phyloP scores from a whole-genome alignment of 2,113 vertebrate genomes.

The Chaetodon auriga region DNA sequence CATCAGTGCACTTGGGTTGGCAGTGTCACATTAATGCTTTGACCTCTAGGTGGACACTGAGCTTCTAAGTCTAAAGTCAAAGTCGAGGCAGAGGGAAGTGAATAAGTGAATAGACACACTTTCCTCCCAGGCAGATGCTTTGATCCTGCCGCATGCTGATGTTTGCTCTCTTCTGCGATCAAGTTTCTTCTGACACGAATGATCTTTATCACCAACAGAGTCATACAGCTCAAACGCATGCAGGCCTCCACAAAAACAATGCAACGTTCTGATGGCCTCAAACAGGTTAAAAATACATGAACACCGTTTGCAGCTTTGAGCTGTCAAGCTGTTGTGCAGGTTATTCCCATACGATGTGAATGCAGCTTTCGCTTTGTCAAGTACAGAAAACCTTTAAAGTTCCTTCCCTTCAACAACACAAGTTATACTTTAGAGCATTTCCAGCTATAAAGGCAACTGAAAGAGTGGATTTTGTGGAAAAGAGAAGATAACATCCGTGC shows the following conservation, averaged over 20 bases:
- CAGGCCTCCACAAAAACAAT: not conserved
- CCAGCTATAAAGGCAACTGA: constrained; percentile 29
- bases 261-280: not conserved
- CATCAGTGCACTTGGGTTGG: constrained; percentile 11
- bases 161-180: not conserved
- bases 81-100: not conserved
- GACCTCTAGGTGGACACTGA: constrained; percentile 14
- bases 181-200: not conserved
- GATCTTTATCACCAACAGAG: not conserved
- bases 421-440: constrained; percentile 7
- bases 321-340: constrained; percentile 5
- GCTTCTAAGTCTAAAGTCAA: constrained; percentile 8
- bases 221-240: not conserved
- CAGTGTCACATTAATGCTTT: constrained; percentile 16
- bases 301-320: constrained; percentile 8
- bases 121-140: not conserved
- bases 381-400: constrained; percentile 15
- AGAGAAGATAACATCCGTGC: not conserved
- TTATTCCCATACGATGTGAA: constrained; percentile 11
- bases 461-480: not conserved
- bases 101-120: not conserved
- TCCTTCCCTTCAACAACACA: constrained; percentile 20
- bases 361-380: constrained; percentile 15
- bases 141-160: not conserved
- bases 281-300: constrained; percentile 45